These are phyloP conservation scores for Euclidia mi DNA, from an alignment of 2,888 invertebrate genomes.

Conservation along the genomic window DNA sequence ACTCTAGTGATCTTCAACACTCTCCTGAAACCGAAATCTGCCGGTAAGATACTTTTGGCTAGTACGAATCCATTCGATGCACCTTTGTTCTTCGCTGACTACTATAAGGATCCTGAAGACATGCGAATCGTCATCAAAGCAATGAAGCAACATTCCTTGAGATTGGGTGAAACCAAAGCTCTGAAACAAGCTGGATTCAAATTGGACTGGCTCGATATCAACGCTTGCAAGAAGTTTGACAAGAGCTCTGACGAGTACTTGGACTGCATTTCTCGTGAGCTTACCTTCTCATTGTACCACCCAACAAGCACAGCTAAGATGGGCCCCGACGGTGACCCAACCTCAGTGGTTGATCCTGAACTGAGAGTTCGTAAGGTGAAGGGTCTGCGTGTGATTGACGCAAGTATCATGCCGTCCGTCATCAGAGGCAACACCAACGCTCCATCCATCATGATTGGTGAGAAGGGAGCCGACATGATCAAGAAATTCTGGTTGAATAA, in stretches of 20 bases:
- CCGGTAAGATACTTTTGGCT: constrained; percentile 90
- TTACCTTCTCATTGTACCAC: constrained; percentile 89
- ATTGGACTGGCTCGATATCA: constrained; percentile 87
- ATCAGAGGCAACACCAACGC: constrained; percentile 90
- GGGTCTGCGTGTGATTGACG: constrained; percentile 88
- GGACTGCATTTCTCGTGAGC: constrained; percentile 91
- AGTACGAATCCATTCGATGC: constrained; percentile 91
- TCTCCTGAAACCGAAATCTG: constrained; percentile 91
- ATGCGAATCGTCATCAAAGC: constrained; percentile 82
- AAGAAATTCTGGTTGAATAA: constrained; percentile 79
- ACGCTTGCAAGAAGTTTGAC: constrained; percentile 87
- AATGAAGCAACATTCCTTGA: constrained; percentile 81
- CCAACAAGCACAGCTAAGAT: constrained; percentile 89
- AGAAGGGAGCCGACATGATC: constrained; percentile 89
- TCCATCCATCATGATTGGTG: constrained; percentile 90
- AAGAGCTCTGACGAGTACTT: constrained; percentile 92
- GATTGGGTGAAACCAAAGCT: constrained; percentile 84
- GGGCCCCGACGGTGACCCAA: constrained; percentile 84
- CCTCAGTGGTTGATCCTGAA: constrained; percentile 87
- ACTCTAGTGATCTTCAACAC: constrained; percentile 90
- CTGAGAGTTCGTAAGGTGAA: constrained; percentile 85
- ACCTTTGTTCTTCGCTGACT: constrained; percentile 92
- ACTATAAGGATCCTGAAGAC: constrained; percentile 90
- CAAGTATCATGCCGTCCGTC: constrained; percentile 89
- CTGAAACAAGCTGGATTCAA: constrained; percentile 87